phyloP scores from a whole-genome alignment of 92 coral and sea anemone species.

The Zoanthus sociatus region DNA sequence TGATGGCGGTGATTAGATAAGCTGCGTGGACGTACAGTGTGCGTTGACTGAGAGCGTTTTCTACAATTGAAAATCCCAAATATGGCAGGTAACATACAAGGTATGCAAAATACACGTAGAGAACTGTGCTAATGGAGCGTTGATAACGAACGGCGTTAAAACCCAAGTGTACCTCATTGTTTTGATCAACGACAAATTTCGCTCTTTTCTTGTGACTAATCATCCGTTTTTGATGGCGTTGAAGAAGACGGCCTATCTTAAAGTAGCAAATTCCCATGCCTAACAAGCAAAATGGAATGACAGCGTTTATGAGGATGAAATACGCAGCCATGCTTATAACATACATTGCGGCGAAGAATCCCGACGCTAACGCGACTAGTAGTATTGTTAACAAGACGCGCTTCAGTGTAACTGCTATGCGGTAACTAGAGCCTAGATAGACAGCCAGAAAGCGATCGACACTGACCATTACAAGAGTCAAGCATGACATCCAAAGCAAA shows the following conservation, averaged over 20 bases:
- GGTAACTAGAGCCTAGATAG: constrained; percentile 4
- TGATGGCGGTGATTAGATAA: constrained; percentile 28
- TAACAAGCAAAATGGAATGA: constrained; percentile 30
- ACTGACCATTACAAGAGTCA: constrained; percentile 23
- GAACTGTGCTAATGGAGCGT: constrained; percentile 14
- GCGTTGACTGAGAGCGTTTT: constrained; percentile 1
- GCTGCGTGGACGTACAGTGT: background rate
- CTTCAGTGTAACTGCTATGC: constrained; percentile 13
- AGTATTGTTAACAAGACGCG: constrained; percentile 11
- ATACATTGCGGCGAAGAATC: constrained; percentile 18
- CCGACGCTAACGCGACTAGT: background rate
- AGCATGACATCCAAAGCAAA: constrained; percentile 38
- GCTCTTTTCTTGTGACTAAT: background rate
- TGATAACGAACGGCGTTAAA: constrained; percentile 5
- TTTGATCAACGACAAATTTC: background rate
- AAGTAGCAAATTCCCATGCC: constrained; percentile 19
- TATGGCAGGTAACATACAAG: constrained; percentile 35
- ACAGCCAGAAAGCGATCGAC: constrained; percentile 35
- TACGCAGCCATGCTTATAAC: constrained; percentile 7
- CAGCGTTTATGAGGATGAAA: constrained; percentile 23
- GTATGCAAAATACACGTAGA: constrained; percentile 17
- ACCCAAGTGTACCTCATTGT: background rate
- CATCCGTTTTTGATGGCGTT: constrained; percentile 2
- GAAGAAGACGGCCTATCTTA: constrained; percentile 8
- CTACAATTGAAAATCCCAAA: constrained; percentile 30